Evolutionary conservation across 2,797 vertebrate species (phyloP).

Genomic region (Potorous gilbertii): DNA sequence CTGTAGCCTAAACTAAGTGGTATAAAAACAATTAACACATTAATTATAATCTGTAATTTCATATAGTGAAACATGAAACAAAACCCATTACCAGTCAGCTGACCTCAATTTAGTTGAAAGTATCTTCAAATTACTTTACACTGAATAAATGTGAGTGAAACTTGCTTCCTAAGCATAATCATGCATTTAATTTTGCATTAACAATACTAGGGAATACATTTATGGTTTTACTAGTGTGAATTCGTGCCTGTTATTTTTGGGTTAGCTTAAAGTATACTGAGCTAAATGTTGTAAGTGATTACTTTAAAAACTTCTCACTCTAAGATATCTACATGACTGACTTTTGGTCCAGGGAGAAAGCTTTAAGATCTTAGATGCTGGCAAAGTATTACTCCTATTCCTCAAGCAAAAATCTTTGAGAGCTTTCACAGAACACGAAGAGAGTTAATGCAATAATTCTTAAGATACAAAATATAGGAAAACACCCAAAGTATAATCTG

Average conservation of each 20-base stretch:
- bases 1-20: neutral
- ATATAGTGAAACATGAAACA: neutral
- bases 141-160: neutral
- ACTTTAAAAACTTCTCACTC: too few relatives aligned
- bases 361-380: too few relatives aligned
- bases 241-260: neutral
- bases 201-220: neutral
- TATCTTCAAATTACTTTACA: neutral
- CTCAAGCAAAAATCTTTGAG: too few relatives aligned
- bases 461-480: too few relatives aligned
- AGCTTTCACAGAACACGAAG: too few relatives aligned
- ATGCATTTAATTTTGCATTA: neutral
- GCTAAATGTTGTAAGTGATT: too few relatives aligned
- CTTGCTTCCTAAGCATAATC: neutral
- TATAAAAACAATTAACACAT: neutral
- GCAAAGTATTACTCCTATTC: too few relatives aligned
- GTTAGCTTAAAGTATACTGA: too few relatives aligned
- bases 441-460: too few relatives aligned
- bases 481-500: too few relatives aligned
- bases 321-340: too few relatives aligned
- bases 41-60: neutral
- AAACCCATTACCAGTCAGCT: neutral
- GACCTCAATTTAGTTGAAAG: neutral
- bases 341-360: too few relatives aligned
- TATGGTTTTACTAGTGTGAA: neutral